Base-by-base conservation (phyloP, 2,888 invertebrate species). In the Gortyna flavago region DNA sequence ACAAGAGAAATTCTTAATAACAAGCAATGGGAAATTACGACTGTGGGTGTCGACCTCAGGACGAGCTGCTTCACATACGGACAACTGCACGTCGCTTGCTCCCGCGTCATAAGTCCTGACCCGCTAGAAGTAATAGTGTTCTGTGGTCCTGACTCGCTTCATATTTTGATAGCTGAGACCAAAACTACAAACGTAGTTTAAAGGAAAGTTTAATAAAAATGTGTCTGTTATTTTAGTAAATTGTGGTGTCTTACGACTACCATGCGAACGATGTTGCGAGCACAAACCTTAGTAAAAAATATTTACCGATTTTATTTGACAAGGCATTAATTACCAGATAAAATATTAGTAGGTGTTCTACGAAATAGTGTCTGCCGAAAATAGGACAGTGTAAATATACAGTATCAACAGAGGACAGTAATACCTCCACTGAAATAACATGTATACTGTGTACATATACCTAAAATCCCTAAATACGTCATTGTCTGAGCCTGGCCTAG, bases 351-450 rank as follows among this genome's bases (percentile, higher is more conserved):
- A 61, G 16, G 16, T 77, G 35, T 44, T 38, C 29, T 25, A 35
- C 9, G 25, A 35, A 68, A 82, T 59, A 65, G 41, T 68, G 32
- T 68, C 64, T 48, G 11, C 3, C 25, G 3, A 69, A 77, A 77
- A 59, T 69, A 65, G 21, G 35, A 25, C 29, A 18, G 7, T 76
- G 18, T 68, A 54, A 54, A 54, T 54, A 54, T n/a, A 54, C 25
- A 54, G 0, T 76, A 75, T 35, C 25, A 54, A 54, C 25, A 65
- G 13, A 25, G 64, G 35, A 77, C 25, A 35, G n/a, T 16, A 54
- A 44, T 41, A 74, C 35, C n/a, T 57, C 57, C 16, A 57, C 38
- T n/a, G 4, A 38, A 62, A 79, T 48, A 81, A 75, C 62, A 57
- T 76, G 32, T 75, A 57, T 57, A 62, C 38, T 78, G 7, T 64